Percentiles rank a stretch among this genome's conserved stretches.
Conservation (phyloP, 1,140 invertebrate species). For the Steinernema feltiae region DNA sequence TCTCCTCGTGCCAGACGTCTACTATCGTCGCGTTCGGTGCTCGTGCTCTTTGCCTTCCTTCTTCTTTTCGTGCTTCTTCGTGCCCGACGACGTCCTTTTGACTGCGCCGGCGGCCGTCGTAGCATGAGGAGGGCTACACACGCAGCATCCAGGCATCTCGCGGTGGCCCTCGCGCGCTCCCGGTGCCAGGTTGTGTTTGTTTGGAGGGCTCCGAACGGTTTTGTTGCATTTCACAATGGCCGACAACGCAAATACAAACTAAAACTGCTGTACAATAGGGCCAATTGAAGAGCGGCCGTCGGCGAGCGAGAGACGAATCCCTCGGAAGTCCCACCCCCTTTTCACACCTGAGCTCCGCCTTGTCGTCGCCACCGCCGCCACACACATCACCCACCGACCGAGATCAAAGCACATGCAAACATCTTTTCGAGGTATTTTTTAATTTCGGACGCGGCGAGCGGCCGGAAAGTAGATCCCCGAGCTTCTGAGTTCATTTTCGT, state of each 20-base stretch:
- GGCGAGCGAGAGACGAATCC: too few relatives aligned
- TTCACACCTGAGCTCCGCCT: background rate
- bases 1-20: background rate
- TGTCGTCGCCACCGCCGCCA: too few relatives aligned
- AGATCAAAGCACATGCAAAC: background rate
- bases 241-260: background rate
- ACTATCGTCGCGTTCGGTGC: background rate
- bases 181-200: conserved; percentile 11
- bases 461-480: background rate
- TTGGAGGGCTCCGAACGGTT: background rate
- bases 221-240: background rate
- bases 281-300: too few relatives aligned
- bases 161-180: background rate
- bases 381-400: too few relatives aligned
- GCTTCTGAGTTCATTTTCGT: too few relatives aligned
- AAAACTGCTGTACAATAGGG: background rate
- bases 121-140: background rate
- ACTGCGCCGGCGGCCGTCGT: background rate
- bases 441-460: too few relatives aligned
- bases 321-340: background rate
- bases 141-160: background rate
- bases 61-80: conserved; percentile 1
- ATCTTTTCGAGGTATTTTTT: background rate
- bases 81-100: conserved; percentile 14
- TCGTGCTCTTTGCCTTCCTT: background rate